Percentiles rank a stretch among this genome's conserved stretches.
These are phyloP conservation scores for Adelognathus sp. DNA, from an alignment of 2,888 invertebrate genomes.

Conservation along the genomic window DNA sequence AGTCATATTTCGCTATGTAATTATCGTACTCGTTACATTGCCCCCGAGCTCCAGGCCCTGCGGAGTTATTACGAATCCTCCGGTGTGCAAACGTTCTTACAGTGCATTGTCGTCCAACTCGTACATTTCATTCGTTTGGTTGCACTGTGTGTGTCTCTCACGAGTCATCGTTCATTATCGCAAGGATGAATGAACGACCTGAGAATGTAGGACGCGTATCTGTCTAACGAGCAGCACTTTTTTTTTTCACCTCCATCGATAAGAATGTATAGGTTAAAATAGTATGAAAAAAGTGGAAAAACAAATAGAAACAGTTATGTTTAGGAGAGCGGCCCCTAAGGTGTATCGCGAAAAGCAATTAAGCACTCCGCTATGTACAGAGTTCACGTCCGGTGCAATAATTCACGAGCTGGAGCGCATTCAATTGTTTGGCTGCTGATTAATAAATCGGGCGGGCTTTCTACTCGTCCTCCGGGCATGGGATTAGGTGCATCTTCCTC, in stretches of 20 bases:
- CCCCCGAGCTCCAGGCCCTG: too few species aligned
- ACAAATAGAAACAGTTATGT: constrained; percentile 12
- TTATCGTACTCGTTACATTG: constrained; percentile 3
- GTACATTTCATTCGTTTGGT: neutral
- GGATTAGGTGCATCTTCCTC: constrained; percentile 33
- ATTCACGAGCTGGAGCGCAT: constrained; percentile 29
- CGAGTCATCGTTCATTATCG: constrained; percentile 31
- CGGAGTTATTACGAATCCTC: neutral
- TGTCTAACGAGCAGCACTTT: neutral
- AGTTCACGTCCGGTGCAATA: constrained; percentile 36
- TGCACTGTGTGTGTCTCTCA: neutral
- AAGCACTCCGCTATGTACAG: constrained; percentile 9
- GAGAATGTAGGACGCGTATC: constrained; percentile 7
- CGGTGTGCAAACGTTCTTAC: neutral
- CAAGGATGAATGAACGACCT: constrained; percentile 20
- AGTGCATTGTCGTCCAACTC: neutral
- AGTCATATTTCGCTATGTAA: neutral
- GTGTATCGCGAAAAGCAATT: constrained; percentile 5
- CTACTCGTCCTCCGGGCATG: constrained; percentile 58
- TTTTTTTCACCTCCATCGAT: too few species aligned
- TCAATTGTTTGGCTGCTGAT: constrained; percentile 54
- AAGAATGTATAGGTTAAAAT: neutral
- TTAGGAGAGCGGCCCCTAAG: neutral
- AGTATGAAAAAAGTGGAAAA: neutral
- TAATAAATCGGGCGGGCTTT: constrained; percentile 61